These are phyloP conservation scores for Parasteatoda tepidariorum DNA, from an alignment of 1,140 invertebrate species.

Conservation along the genomic window DNA sequence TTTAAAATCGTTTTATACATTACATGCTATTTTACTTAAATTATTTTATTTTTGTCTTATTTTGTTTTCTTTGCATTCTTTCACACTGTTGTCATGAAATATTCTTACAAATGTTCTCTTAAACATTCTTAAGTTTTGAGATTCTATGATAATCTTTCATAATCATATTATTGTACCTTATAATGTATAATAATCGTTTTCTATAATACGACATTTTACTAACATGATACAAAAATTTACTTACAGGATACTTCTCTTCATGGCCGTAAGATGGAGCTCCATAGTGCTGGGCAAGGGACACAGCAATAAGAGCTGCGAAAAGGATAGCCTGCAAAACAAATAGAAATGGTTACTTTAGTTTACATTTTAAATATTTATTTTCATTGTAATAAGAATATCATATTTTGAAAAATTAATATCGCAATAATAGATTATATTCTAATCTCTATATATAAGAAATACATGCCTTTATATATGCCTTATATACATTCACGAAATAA, in stretches of 20 bases:
- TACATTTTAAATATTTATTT: no score
- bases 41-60: no score
- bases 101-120: not conserved
- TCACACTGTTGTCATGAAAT: not conserved
- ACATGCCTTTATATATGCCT: no score
- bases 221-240: not conserved
- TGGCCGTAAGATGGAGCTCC: slow-evolving; percentile 19
- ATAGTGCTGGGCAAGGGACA: slow-evolving; percentile 52
- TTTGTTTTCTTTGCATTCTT: not conserved
- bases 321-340: slow-evolving; percentile 24
- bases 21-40: no score
- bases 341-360: not conserved
- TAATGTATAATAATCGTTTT: not conserved
- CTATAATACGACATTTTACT: not conserved
- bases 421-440: no score
- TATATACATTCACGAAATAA: no score
- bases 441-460: no score
- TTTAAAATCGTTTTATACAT: no score
- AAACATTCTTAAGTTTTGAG: not conserved
- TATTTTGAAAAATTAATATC: no score
- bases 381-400: no score
- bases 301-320: slow-evolving; percentile 42
- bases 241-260: slow-evolving; percentile 45
- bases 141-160: not conserved
- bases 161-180: not conserved